Conservation (phyloP, 1,140 invertebrate genomes). For the Drosophila orosa region DNA sequence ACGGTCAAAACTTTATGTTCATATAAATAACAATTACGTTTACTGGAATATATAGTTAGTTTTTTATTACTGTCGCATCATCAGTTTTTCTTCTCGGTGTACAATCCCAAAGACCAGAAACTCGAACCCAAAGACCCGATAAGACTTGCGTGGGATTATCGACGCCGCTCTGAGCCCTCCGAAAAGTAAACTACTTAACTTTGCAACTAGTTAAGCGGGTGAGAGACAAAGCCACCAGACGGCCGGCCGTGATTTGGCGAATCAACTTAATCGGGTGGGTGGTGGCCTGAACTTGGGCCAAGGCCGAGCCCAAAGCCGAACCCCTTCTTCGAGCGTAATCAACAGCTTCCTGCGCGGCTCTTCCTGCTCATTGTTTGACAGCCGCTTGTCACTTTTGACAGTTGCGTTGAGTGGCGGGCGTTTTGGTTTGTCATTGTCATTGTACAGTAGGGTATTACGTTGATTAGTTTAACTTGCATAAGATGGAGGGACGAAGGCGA, state of each 20-base stretch:
- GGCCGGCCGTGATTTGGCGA: constrained; percentile 52
- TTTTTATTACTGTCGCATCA: not conserved
- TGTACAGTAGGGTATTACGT: constrained; percentile 64
- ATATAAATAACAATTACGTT: too few species aligned
- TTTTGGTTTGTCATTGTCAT: constrained; percentile 78
- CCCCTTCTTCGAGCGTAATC: constrained; percentile 75
- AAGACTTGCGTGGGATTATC: constrained; percentile 64
- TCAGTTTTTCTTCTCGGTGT: constrained; percentile 1
- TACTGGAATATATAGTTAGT: too few species aligned
- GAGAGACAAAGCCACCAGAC: constrained; percentile 59
- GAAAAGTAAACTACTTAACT: constrained; percentile 78
- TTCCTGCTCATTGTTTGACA: constrained; percentile 74
- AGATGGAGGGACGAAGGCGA: not conserved
- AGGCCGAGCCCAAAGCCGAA: constrained; percentile 19
- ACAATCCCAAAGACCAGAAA: constrained; percentile 5
- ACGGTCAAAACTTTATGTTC: too few species aligned
- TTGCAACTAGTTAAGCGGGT: constrained; percentile 76
- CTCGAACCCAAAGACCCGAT: constrained; percentile 29
- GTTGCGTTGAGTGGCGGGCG: constrained; percentile 66
- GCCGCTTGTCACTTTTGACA: constrained; percentile 78
- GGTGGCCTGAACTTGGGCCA: constrained; percentile 17
- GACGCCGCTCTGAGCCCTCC: constrained; percentile 27
- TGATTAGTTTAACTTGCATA: constrained; percentile 79
- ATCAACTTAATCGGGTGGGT: constrained; percentile 51
- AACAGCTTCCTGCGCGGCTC: constrained; percentile 64